phyloP scores from a whole-genome alignment of 2,888 invertebrate species.

The Eilema griseolum region DNA sequence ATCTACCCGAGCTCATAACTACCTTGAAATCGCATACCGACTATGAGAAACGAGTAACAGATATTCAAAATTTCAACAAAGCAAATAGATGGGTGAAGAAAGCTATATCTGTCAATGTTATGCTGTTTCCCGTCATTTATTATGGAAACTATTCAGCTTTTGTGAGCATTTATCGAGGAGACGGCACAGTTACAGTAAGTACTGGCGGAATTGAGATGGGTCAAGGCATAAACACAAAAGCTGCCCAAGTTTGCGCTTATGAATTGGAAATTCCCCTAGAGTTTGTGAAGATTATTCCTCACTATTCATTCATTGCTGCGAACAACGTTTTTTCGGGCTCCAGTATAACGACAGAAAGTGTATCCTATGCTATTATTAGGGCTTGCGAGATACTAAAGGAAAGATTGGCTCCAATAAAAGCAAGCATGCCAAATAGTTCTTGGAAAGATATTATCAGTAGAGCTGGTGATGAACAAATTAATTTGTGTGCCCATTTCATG shows the following conservation, averaged over 20 bases:
- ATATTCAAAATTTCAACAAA: conserved; percentile 86
- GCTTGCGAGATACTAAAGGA: conserved; percentile 87
- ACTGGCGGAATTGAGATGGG: conserved; percentile 92
- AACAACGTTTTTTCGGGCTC: conserved; percentile 90
- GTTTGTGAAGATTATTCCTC: conserved; percentile 87
- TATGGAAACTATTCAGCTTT: conserved; percentile 87
- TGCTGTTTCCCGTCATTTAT: conserved; percentile 88
- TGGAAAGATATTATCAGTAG: conserved; percentile 88
- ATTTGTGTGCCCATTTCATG: conserved; percentile 88
- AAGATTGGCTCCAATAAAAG: conserved; percentile 86
- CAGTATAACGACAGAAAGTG: conserved; percentile 89
- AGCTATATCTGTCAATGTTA: conserved; percentile 88
- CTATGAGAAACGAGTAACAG: conserved; percentile 82
- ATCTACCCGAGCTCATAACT: conserved; percentile 84
- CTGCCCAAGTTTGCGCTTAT: conserved; percentile 91
- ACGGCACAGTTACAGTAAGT: conserved; percentile 90
- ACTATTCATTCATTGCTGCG: conserved; percentile 86
- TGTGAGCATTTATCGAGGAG: conserved; percentile 89
- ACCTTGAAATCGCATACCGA: conserved; percentile 84
- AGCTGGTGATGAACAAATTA: conserved; percentile 85
- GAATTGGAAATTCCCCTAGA: conserved; percentile 90
- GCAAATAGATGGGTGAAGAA: conserved; percentile 92
- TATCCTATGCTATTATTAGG: conserved; percentile 84
- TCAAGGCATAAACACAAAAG: conserved; percentile 94
- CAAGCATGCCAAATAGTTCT: conserved; percentile 74